phyloP scores from a whole-genome alignment of 1,140 invertebrate genomes.

The Micrasema longulum region DNA sequence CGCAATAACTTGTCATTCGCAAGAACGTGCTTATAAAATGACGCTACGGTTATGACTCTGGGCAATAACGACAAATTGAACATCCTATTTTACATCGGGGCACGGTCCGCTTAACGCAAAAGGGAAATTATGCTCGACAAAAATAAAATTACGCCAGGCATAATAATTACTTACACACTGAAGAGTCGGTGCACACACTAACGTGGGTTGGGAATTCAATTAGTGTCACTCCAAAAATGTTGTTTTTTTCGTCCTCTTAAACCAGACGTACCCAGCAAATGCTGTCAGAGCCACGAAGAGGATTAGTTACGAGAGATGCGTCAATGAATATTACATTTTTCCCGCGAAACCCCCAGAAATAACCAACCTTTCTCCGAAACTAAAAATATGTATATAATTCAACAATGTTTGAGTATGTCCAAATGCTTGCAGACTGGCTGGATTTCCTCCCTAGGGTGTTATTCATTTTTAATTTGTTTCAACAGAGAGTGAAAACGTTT shows the following conservation, averaged over 20 bases:
- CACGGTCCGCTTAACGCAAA: conserved; percentile 13
- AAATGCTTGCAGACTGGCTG: no score
- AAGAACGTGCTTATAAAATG: no score
- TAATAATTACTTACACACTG: conserved; percentile 25
- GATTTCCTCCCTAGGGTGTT: no score
- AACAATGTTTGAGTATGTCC: no score
- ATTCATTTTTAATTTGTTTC: no score
- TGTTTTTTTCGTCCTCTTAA: conserved; percentile 28
- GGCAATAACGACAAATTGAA: no score
- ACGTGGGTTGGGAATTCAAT: conserved; percentile 42
- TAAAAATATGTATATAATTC: no score
- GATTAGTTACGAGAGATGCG: conserved; percentile 51
- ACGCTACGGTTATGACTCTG: no score
- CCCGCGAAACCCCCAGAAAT: conserved; percentile 9
- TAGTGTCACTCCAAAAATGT: conserved; percentile 52
- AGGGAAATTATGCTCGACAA: conserved; percentile 10
- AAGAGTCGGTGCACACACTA: conserved; percentile 9
- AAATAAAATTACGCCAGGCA: neutral
- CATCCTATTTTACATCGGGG: neutral
- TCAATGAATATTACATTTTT: conserved; percentile 46
- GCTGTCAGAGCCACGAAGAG: conserved; percentile 38
- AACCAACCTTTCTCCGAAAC: neutral
- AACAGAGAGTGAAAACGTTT: no score
- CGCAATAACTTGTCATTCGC: no score
- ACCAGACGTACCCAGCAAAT: conserved; percentile 15